A percentile compares a stretch with the other conserved stretches of the same genome.
These are phyloP conservation scores for Eilema depressum DNA, from an alignment of 2,888 invertebrate genomes.

Conservation along the genomic window DNA sequence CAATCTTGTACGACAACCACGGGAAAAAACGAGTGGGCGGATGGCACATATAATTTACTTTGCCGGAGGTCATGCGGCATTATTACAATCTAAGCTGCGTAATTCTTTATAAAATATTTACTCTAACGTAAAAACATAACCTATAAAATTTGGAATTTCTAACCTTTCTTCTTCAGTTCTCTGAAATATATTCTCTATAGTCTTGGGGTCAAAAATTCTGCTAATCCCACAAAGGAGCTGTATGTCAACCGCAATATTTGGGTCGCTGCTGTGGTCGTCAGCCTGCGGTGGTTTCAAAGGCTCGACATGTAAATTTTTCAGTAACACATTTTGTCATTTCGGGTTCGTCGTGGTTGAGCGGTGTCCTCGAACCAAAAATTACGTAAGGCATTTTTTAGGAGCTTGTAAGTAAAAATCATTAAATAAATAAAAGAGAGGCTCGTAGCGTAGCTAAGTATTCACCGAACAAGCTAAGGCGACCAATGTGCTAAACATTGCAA, in stretches of 20 bases:
- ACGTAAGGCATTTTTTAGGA: neutral
- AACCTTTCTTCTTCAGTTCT: neutral
- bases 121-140: too few relatives aligned
- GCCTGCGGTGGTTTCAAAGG: slow-evolving; percentile 32
- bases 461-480: too few relatives aligned
- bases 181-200: slow-evolving; percentile 2
- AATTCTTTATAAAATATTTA: neutral
- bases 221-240: slow-evolving; percentile 36
- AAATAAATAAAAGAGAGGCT: too few relatives aligned
- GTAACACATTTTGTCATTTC: slow-evolving; percentile 39
- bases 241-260: slow-evolving; percentile 40
- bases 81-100: too few relatives aligned
- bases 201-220: slow-evolving; percentile 22
- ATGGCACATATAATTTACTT: too few relatives aligned
- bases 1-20: too few relatives aligned
- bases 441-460: too few relatives aligned
- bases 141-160: neutral
- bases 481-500: too few relatives aligned
- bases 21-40: too few relatives aligned
- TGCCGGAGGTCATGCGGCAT: too few relatives aligned
- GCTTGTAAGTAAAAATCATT: neutral
- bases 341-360: slow-evolving; percentile 16
- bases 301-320: slow-evolving; percentile 41
- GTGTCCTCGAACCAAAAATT: neutral
- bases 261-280: slow-evolving; percentile 29